Evolutionary conservation across 2,888 invertebrate genomes (phyloP).

Genomic region (Mesorhabditis spiculigera): DNA sequence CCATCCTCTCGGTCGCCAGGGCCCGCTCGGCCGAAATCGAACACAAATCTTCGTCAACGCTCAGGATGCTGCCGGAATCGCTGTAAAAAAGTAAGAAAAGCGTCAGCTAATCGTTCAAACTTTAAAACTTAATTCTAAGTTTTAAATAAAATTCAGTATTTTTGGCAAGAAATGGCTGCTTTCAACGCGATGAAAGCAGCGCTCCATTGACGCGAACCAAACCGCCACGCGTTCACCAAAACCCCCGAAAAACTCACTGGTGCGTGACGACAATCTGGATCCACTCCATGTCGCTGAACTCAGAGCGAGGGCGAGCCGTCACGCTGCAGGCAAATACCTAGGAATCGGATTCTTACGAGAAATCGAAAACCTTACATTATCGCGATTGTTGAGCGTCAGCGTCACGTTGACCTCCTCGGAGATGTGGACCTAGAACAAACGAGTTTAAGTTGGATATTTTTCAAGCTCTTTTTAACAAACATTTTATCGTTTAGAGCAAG

Average conservation of each 20-base stretch:
- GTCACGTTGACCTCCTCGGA: slow-evolving; percentile 44
- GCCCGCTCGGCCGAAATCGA: slow-evolving; percentile 4
- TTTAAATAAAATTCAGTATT: no score
- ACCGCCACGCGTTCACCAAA: not conserved
- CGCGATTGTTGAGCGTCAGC: slow-evolving; percentile 42
- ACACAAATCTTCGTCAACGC: not conserved
- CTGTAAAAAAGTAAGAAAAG: not conserved
- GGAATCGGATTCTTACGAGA: not conserved
- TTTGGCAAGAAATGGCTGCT: no score
- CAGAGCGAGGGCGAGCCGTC: slow-evolving; percentile 32
- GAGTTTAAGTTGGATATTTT: not conserved
- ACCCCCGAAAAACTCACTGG: slow-evolving; percentile 7
- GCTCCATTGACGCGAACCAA: no score
- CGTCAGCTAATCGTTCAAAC: not conserved
- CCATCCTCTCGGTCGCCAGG: not conserved
- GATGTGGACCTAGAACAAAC: slow-evolving; percentile 35
- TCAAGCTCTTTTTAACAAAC: not conserved
- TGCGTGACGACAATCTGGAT: slow-evolving; percentile 28
- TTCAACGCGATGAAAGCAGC: no score
- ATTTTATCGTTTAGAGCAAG: not conserved
- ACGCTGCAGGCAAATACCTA: slow-evolving; percentile 34
- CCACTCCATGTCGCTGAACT: slow-evolving; percentile 53
- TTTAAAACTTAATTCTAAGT: not conserved
- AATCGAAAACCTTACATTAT: slow-evolving; percentile 13
- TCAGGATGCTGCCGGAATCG: not conserved